Conservation (phyloP, 2,888 invertebrate species). For the Labia minor region DNA sequence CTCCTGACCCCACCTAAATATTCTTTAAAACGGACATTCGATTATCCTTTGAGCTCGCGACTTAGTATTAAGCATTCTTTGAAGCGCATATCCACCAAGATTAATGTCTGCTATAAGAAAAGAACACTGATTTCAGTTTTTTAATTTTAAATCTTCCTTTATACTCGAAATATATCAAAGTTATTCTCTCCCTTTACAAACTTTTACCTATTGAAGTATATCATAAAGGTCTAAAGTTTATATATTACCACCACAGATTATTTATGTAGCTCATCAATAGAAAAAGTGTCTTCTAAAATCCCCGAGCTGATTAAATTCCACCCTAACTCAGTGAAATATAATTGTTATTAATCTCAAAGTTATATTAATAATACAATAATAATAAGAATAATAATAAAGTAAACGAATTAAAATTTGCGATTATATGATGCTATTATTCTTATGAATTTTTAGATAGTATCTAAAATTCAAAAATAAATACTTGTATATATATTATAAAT, state of each 20-base stretch:
- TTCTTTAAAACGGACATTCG: neutral
- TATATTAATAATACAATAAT: too few species aligned
- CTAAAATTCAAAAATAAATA: too few species aligned
- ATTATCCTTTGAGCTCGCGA: slow-evolving; percentile 7
- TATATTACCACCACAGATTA: neutral
- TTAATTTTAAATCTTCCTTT: slow-evolving; percentile 7
- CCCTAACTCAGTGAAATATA: too few species aligned
- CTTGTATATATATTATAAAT: too few species aligned
- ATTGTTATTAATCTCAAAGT: too few species aligned
- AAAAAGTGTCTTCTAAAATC: neutral
- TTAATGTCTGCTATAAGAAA: slow-evolving; percentile 5
- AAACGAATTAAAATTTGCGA: too few species aligned
- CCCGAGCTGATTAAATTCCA: neutral
- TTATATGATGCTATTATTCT: too few species aligned
- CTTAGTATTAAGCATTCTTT: slow-evolving; percentile 2
- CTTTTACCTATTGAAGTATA: slow-evolving; percentile 13
- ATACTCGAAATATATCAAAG: neutral
- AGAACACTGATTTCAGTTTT: neutral
- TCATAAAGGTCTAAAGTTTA: slow-evolving; percentile 7
- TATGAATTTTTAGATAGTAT: too few species aligned
- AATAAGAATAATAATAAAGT: too few species aligned
- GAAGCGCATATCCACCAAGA: neutral
- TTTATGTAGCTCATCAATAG: slow-evolving; percentile 1
- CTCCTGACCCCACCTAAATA: neutral
- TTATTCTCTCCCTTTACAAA: slow-evolving; percentile 2